A percentile compares a stretch with the other conserved stretches of the same genome.
These are phyloP conservation scores for Drosophila ohnishii DNA, from an alignment of 1,140 invertebrate species.

Conservation along the genomic window DNA sequence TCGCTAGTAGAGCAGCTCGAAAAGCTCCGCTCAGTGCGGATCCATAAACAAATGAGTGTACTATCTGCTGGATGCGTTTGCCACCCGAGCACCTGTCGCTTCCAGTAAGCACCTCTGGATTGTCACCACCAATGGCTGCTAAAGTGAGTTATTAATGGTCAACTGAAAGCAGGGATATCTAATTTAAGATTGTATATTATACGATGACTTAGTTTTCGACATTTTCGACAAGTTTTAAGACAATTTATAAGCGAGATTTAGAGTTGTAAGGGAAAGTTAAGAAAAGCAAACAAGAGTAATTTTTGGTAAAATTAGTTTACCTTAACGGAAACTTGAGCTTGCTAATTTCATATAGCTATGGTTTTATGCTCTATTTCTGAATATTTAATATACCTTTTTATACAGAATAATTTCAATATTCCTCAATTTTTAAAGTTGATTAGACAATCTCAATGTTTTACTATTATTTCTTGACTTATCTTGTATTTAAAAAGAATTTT, in stretches of 20 bases:
- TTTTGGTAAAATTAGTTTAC: no score
- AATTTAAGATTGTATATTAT: background rate
- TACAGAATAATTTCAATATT: no score
- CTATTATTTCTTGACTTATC: background rate
- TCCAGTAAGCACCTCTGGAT: constrained; percentile 21
- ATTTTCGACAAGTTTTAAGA: background rate
- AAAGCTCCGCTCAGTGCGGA: constrained; percentile 53
- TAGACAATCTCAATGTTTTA: background rate
- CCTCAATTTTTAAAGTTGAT: background rate
- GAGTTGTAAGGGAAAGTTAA: background rate
- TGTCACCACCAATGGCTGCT: constrained; percentile 65
- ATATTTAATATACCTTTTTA: background rate
- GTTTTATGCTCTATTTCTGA: background rate
- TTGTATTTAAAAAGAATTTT: background rate
- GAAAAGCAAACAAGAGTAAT: no score
- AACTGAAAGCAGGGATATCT: no score
- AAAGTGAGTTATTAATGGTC: constrained; percentile 53
- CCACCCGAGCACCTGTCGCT: constrained; percentile 56
- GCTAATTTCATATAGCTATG: no score
- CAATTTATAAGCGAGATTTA: background rate
- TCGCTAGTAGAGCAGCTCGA: constrained; percentile 17
- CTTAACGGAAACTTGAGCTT: background rate
- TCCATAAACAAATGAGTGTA: constrained; percentile 33
- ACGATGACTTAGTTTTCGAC: background rate
- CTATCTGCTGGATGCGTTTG: constrained; percentile 39